Percentiles rank a stretch among this genome's conserved stretches.
Conservation (phyloP, 2,888 invertebrate species). For the Barypeithes pellucidus region DNA sequence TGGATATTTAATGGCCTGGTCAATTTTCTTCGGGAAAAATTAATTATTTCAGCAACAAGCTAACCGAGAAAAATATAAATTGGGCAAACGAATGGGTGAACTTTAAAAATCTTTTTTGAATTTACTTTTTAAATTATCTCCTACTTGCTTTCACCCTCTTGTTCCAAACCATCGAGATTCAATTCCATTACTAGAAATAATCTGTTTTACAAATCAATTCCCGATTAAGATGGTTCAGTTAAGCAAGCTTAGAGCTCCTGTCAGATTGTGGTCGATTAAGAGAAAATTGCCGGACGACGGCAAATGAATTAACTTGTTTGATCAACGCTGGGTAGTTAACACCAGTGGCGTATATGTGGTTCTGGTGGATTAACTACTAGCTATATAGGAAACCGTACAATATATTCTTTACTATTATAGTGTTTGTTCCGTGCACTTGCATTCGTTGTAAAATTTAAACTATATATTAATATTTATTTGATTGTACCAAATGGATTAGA, state of each 20-base stretch:
- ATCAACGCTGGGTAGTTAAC: not conserved
- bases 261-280: not conserved
- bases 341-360: not conserved
- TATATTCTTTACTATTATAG: too few species aligned
- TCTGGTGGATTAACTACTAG: not conserved
- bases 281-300: not conserved
- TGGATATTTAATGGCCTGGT: too few species aligned
- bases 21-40: too few species aligned
- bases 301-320: not conserved
- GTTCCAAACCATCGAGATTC: not conserved
- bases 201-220: not conserved
- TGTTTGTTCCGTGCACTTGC: too few species aligned
- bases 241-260: not conserved
- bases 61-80: too few species aligned
- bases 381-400: too few species aligned
- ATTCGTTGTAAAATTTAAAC: too few species aligned
- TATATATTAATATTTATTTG: too few species aligned
- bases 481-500: too few species aligned
- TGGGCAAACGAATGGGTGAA: too few species aligned
- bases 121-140: not conserved
- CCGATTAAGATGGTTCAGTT: not conserved
- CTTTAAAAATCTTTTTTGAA: too few species aligned
- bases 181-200: not conserved
- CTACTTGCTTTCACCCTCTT: not conserved
- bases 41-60: too few species aligned